Percentiles rank a stretch among this genome's conserved stretches.
These are phyloP conservation scores for Dendrocopos noguchii DNA, from an alignment of 2,113 vertebrate genomes.

Conservation along the genomic window DNA sequence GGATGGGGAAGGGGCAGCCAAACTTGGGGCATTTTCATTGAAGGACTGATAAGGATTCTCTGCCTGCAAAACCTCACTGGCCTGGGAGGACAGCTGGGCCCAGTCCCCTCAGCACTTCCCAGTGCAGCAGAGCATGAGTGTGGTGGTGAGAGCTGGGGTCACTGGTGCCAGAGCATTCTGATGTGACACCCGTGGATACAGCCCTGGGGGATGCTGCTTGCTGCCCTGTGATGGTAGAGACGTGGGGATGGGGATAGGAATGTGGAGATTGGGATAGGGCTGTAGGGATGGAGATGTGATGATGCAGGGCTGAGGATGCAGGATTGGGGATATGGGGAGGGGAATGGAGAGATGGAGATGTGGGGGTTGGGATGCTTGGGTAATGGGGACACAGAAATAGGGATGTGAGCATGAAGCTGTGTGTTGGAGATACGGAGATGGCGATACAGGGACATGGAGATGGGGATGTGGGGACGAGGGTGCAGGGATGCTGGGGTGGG, in stretches of 20 bases:
- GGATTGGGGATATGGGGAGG: not conserved
- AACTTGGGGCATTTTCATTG: not conserved
- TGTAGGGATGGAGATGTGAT: fast-evolving
- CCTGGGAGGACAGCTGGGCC: fast-evolving
- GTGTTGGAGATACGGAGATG: too few species aligned
- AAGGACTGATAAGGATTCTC: not conserved
- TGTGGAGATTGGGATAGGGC: not conserved
- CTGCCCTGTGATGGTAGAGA: not conserved
- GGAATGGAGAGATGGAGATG: too few species aligned
- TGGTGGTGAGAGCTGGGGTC: not conserved
- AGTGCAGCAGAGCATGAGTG: fast-evolving
- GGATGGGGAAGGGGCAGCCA: not conserved
- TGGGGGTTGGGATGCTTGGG: fast-evolving
- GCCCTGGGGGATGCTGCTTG: not conserved
- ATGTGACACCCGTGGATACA: fast-evolving
- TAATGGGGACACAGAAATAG: too few species aligned
- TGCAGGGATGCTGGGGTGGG: not conserved
- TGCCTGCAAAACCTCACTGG: not conserved
- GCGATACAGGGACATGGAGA: too few species aligned
- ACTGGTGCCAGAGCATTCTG: fast-evolving
- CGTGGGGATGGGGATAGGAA: not conserved
- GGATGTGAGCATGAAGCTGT: not conserved
- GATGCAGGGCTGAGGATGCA: too few species aligned
- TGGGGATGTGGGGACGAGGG: not conserved
- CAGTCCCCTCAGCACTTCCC: not conserved